A percentile compares a stretch with the other conserved stretches of the same genome.
phyloP scores from a whole-genome alignment of 2,888 invertebrate species.

The Drepana falcataria region DNA sequence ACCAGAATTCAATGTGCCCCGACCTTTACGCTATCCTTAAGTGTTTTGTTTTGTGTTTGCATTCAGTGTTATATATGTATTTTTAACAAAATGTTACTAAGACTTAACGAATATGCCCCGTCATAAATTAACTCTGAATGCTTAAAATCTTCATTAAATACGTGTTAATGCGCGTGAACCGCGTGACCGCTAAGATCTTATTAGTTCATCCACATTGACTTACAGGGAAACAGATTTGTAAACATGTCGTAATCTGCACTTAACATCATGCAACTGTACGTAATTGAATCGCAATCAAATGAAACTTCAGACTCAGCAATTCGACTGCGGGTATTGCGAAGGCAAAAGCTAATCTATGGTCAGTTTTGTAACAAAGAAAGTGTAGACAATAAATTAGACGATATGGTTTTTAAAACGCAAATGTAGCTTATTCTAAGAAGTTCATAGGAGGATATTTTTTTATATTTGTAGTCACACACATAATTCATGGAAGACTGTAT shows the following conservation, averaged over 20 bases:
- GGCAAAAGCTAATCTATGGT: not conserved
- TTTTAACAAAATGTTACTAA: not conserved
- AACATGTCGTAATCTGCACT: slow-evolving; percentile 15
- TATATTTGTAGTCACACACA: too few relatives aligned
- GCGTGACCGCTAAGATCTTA: not conserved
- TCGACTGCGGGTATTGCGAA: not conserved
- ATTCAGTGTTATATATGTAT: slow-evolving; percentile 17
- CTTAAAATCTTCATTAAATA: not conserved
- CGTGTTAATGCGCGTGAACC: slow-evolving; percentile 1
- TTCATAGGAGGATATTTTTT: too few relatives aligned
- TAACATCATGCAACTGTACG: slow-evolving; percentile 12
- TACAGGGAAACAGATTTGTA: slow-evolving; percentile 16
- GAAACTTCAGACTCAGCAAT: not conserved
- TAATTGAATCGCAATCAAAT: slow-evolving; percentile 5
- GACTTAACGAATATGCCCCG: too few relatives aligned
- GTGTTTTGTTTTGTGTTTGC: slow-evolving; percentile 21
- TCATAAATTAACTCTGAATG: not conserved
- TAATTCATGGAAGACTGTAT: too few relatives aligned
- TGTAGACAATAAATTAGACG: too few relatives aligned
- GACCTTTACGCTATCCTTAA: slow-evolving; percentile 39
- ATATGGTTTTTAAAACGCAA: too few relatives aligned
- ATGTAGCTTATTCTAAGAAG: too few relatives aligned
- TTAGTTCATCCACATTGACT: slow-evolving; percentile 22
- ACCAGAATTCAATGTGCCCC: slow-evolving; percentile 60
- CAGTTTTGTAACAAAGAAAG: not conserved